Evolutionary conservation across 2,888 invertebrate species (phyloP).

Genomic region (Ariolimax columbianus): DNA sequence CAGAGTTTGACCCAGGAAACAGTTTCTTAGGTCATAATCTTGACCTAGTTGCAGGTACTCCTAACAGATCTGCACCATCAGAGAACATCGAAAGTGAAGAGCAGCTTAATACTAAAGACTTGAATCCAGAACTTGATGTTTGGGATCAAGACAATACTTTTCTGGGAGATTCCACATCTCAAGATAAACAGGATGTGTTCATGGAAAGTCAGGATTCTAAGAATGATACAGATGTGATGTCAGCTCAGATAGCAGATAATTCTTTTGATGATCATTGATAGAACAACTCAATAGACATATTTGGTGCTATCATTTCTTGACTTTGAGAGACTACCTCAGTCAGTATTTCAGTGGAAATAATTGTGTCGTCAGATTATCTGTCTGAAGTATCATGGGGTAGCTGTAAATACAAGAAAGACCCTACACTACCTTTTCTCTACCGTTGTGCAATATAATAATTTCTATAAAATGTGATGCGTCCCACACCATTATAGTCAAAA

Average conservation of each 20-base stretch:
- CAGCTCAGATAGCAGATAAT: not conserved
- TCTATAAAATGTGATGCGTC: not conserved
- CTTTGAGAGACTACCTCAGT: not conserved
- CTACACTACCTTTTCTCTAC: not conserved
- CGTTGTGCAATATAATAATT: not conserved
- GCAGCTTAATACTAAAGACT: not conserved
- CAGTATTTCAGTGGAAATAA: not conserved
- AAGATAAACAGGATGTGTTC: not conserved
- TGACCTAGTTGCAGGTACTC: not conserved
- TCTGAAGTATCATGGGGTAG: not conserved
- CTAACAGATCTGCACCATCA: not conserved
- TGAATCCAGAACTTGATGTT: not conserved
- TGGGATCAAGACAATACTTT: not conserved
- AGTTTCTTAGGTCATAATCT: not conserved
- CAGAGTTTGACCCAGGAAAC: not conserved
- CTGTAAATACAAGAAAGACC: not conserved
- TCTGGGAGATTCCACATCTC: not conserved
- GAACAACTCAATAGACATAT: not conserved
- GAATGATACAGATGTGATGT: not conserved
- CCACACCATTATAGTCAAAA: not conserved
- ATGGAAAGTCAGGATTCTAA: not conserved
- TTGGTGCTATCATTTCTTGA: not conserved
- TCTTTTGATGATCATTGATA: not conserved
- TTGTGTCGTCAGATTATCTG: not conserved
- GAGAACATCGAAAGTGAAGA: not conserved